phyloP scores from a whole-genome alignment of 1,140 invertebrate species.

The Cherax quadricarinatus region DNA sequence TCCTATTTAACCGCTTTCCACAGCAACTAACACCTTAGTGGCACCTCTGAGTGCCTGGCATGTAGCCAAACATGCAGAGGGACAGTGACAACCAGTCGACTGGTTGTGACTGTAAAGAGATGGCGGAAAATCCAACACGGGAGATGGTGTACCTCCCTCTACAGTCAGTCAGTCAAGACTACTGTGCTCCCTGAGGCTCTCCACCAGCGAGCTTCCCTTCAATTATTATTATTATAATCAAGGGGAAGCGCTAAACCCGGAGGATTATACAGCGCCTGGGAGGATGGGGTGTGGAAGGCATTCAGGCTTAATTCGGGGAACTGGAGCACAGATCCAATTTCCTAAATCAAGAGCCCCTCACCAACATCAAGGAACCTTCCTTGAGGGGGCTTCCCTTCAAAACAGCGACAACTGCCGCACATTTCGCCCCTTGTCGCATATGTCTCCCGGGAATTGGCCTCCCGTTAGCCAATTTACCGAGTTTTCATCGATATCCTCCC shows the following conservation, averaged over 20 bases:
- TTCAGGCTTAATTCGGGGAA: too few species aligned
- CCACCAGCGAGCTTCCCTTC: neutral
- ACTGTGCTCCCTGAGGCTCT: neutral
- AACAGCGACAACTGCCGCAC: neutral
- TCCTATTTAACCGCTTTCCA: too few species aligned
- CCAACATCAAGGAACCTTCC: too few species aligned
- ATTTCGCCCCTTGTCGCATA: neutral
- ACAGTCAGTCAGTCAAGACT: neutral
- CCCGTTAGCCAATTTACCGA: conserved; percentile 25
- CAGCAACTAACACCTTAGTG: too few species aligned
- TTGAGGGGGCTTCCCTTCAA: neutral
- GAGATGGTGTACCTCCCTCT: neutral
- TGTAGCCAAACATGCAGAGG: too few species aligned
- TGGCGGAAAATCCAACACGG: too few species aligned
- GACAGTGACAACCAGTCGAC: neutral
- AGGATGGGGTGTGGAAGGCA: too few species aligned
- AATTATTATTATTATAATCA: neutral
- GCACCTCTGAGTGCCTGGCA: too few species aligned
- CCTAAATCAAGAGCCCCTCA: too few species aligned
- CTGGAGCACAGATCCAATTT: too few species aligned
- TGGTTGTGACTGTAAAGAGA: neutral
- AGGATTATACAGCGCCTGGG: too few species aligned
- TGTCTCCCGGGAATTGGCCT: neutral
- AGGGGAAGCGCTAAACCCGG: too few species aligned
- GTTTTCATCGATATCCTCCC: conserved; percentile 65